A percentile compares a stretch with the other conserved stretches of the same genome.
phyloP scores from a whole-genome alignment of 2,797 vertebrate species.

The Myotis vivesi region DNA sequence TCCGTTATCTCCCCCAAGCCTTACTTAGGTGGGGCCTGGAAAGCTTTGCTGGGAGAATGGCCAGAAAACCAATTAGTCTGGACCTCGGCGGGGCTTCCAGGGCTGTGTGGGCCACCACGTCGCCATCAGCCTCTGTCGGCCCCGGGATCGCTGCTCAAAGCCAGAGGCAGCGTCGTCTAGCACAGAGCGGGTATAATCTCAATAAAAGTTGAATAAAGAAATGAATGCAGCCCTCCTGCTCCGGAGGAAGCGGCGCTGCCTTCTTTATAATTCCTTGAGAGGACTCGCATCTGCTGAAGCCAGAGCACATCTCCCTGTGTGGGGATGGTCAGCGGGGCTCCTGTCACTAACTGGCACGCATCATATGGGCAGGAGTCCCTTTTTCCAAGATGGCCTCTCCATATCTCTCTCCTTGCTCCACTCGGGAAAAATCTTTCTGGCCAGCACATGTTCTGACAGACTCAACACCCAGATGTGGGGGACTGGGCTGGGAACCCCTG shows the following conservation, averaged over 20 bases:
- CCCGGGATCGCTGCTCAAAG: background rate
- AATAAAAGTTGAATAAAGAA: background rate
- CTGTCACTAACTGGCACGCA: background rate
- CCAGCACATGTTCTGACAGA: background rate
- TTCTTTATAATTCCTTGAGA: background rate
- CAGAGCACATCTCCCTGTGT: background rate
- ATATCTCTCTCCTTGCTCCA: background rate
- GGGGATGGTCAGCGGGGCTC: background rate
- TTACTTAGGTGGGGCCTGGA: background rate
- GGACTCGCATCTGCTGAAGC: background rate
- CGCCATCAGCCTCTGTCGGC: background rate
- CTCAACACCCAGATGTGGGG: background rate
- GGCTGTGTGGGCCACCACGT: background rate
- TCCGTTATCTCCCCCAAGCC: conserved; percentile 31
- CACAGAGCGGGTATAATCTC: background rate
- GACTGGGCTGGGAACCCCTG: background rate
- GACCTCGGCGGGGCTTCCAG: background rate
- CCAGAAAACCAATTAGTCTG: conserved; percentile 45
- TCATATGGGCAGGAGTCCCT: background rate
- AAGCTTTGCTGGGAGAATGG: conserved; percentile 39
- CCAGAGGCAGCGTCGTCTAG: background rate
- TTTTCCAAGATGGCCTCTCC: background rate
- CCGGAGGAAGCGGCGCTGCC: background rate
- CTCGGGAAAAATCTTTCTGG: background rate
- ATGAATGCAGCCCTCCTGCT: background rate